Evolutionary conservation across 2,888 invertebrate genomes (phyloP).

Genomic region (Prosapia bicincta): DNA sequence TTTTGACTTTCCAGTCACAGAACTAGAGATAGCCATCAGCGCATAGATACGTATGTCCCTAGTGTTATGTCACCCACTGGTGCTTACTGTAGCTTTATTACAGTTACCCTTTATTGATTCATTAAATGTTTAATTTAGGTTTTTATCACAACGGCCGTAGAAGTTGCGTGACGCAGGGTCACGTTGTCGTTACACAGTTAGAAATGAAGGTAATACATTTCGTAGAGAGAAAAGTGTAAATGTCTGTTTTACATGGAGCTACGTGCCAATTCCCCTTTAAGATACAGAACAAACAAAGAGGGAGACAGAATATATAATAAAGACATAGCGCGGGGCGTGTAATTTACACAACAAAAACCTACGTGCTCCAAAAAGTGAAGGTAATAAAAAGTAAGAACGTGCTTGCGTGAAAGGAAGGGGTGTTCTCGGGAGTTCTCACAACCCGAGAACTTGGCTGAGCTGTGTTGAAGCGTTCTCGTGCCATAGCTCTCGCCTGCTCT

Average conservation of each 20-base stretch:
- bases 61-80: too few species aligned
- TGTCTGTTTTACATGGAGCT: neutral
- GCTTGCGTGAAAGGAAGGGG: neutral
- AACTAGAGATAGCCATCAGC: too few species aligned
- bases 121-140: too few species aligned
- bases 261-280: neutral
- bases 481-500: too few species aligned
- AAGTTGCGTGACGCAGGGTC: neutral
- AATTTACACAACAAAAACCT: conserved; percentile 2
- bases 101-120: too few species aligned
- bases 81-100: too few species aligned
- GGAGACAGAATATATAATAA: neutral
- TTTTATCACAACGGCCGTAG: neutral
- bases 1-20: too few species aligned
- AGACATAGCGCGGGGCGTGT: neutral
- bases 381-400: neutral
- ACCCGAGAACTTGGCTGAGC: neutral
- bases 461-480: too few species aligned
- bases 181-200: neutral
- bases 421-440: neutral
- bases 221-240: neutral
- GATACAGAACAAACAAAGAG: neutral
- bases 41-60: too few species aligned
- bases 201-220: neutral
- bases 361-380: neutral